Conservation (phyloP, 1,140 invertebrate genomes). For the Psix sp. region DNA sequence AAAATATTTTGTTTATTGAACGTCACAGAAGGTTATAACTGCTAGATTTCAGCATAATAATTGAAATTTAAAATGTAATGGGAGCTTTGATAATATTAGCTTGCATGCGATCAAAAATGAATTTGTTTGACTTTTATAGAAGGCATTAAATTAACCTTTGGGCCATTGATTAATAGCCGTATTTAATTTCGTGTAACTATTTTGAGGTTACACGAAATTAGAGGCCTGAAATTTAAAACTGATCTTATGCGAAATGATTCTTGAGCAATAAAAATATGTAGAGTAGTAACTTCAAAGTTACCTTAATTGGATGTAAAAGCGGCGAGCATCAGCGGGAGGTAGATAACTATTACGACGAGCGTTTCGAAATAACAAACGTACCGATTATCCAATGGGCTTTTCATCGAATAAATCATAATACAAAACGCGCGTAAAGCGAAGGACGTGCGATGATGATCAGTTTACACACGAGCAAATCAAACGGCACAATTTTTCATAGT, state of each 20-base stretch:
- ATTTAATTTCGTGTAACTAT: too few relatives aligned
- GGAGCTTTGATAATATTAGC: too few relatives aligned
- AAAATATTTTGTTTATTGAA: neutral
- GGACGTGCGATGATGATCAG: too few relatives aligned
- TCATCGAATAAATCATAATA: slow-evolving; percentile 56
- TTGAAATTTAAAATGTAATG: slow-evolving; percentile 5
- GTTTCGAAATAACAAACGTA: slow-evolving; percentile 48
- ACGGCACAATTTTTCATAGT: slow-evolving; percentile 37
- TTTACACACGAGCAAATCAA: slow-evolving; percentile 27
- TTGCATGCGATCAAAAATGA: too few relatives aligned
- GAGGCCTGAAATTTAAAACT: too few relatives aligned
- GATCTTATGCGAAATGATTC: too few relatives aligned
- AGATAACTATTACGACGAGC: slow-evolving; percentile 44
- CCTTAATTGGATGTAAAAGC: slow-evolving; percentile 52
- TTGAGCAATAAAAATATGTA: too few relatives aligned
- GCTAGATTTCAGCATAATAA: slow-evolving; percentile 3
- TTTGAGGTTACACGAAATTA: too few relatives aligned
- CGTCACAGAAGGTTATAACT: neutral
- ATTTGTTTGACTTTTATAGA: too few relatives aligned
- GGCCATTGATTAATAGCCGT: too few relatives aligned
- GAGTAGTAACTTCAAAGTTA: slow-evolving; percentile 9
- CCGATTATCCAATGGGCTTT: slow-evolving; percentile 53
- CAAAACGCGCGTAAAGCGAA: slow-evolving; percentile 33
- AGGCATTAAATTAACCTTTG: too few relatives aligned
- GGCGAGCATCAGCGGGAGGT: slow-evolving; percentile 25